Evolutionary conservation across 2,888 invertebrate species (phyloP).

Genomic region (Zeuzera pyrina): DNA sequence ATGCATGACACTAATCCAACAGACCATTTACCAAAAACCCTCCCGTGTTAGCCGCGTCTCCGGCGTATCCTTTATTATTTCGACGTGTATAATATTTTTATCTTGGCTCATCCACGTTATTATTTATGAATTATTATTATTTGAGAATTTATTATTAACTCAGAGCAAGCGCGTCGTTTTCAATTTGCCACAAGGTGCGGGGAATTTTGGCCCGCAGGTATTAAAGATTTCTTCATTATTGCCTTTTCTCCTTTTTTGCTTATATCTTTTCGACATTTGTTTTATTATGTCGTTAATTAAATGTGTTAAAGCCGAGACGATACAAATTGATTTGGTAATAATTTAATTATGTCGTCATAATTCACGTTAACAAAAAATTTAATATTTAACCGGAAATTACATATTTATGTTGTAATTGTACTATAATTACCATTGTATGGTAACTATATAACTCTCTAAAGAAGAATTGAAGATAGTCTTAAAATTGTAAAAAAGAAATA

Average conservation of each 20-base stretch:
- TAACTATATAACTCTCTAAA: too few relatives aligned
- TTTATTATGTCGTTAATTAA: conserved; percentile 51
- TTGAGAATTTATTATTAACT: conserved; percentile 69
- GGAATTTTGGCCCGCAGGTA: conserved; percentile 31
- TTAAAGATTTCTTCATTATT: conserved; percentile 20
- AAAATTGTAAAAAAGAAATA: too few relatives aligned
- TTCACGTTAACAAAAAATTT: too few relatives aligned
- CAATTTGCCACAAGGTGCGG: conserved; percentile 70
- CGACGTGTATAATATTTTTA: conserved; percentile 67
- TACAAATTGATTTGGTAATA: conserved; percentile 55
- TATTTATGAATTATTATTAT: conserved; percentile 74
- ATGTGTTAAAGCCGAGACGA: conserved; percentile 44
- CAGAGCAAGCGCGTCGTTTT: conserved; percentile 65
- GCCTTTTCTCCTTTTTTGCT: conserved; percentile 37
- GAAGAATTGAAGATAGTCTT: too few relatives aligned
- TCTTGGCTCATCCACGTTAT: conserved; percentile 67
- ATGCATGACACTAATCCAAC: conserved; percentile 3
- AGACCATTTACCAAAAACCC: conserved; percentile 20
- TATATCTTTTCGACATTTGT: conserved; percentile 54
- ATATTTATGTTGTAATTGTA: too few relatives aligned
- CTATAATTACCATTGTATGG: too few relatives aligned
- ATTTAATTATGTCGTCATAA: conserved; percentile 50
- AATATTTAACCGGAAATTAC: too few relatives aligned
- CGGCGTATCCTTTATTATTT: conserved; percentile 69
- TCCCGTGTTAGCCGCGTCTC: conserved; percentile 40